Conservation (phyloP, 1,140 invertebrate species). For the Drosophila trapezifrons region DNA sequence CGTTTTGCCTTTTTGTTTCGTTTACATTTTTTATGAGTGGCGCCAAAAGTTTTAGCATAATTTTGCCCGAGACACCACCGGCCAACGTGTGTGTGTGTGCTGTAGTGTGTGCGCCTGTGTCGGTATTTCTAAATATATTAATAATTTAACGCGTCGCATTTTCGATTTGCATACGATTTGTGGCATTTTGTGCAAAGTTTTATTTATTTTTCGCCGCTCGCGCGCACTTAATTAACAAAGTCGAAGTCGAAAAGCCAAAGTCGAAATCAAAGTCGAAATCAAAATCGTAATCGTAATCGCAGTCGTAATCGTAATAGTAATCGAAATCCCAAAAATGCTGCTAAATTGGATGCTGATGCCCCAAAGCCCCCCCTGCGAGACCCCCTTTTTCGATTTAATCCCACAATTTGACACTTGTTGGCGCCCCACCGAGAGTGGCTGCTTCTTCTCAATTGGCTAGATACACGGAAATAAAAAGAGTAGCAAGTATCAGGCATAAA, state of each 20-base stretch:
- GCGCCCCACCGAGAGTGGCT: constrained; percentile 47
- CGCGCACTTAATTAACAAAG: constrained; percentile 62
- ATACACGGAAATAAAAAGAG: no score
- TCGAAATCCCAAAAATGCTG: no score
- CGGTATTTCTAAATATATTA: constrained; percentile 78
- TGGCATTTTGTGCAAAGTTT: constrained; percentile 44
- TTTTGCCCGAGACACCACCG: constrained; percentile 33
- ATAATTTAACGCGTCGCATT: constrained; percentile 73
- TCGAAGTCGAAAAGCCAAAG: constrained; percentile 31
- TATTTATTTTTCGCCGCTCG: constrained; percentile 31
- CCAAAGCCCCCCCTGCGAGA: neutral
- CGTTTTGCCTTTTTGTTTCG: constrained; percentile 35
- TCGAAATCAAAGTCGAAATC: constrained; percentile 16
- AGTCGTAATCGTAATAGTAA: constrained; percentile 48
- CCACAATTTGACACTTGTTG: constrained; percentile 74
- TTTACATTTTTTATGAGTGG: constrained; percentile 75
- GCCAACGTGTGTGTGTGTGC: constrained; percentile 6
- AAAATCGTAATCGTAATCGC: constrained; percentile 39
- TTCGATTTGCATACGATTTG: constrained; percentile 70
- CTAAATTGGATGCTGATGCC: constrained; percentile 40
- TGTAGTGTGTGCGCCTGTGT: constrained; percentile 28
- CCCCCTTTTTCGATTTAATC: neutral
- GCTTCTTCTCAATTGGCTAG: neutral
- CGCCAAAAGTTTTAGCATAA: constrained; percentile 79
- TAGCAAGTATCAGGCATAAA: no score